These are phyloP conservation scores for Cryptoblepharus egeriae DNA, from an alignment of 2,797 vertebrate genomes.

Conservation along the genomic window DNA sequence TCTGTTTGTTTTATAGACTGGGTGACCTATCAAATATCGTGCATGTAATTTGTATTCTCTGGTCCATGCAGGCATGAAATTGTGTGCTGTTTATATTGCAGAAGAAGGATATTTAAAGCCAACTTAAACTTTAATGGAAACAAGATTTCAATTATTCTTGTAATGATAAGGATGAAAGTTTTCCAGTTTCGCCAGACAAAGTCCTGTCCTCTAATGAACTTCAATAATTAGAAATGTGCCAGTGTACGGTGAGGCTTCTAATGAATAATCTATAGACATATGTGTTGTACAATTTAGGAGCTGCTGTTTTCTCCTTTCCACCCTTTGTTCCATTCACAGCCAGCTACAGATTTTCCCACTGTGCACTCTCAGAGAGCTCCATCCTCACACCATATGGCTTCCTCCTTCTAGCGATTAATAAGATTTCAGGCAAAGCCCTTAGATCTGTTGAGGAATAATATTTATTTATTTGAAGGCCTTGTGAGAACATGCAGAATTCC, in stretches of 20 bases:
- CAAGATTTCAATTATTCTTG: slow-evolving; percentile 60
- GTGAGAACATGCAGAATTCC: slow-evolving; percentile 67
- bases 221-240: slow-evolving; percentile 56
- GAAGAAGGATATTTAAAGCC: slow-evolving; percentile 60
- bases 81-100: slow-evolving; percentile 51
- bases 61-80: slow-evolving; percentile 50
- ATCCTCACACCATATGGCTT: slow-evolving; percentile 66
- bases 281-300: slow-evolving; percentile 38
- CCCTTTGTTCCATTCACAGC: slow-evolving; percentile 59
- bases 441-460: slow-evolving; percentile 64
- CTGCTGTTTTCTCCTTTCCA: background rate
- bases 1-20: background rate
- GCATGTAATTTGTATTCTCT: slow-evolving; percentile 60
- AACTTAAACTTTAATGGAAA: slow-evolving; percentile 63
- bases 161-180: slow-evolving; percentile 63
- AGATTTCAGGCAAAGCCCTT: slow-evolving; percentile 64
- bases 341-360: slow-evolving; percentile 57
- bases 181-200: slow-evolving; percentile 62
- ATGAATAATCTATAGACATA: slow-evolving; percentile 64
- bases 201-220: slow-evolving; percentile 50
- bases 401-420: slow-evolving; percentile 73
- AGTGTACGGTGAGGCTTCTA: slow-evolving; percentile 46
- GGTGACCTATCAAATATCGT: background rate
- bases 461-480: slow-evolving; percentile 68
- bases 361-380: slow-evolving; percentile 31